Conservation (phyloP, 2,113 vertebrate genomes). For the Ellobius talpinus region DNA sequence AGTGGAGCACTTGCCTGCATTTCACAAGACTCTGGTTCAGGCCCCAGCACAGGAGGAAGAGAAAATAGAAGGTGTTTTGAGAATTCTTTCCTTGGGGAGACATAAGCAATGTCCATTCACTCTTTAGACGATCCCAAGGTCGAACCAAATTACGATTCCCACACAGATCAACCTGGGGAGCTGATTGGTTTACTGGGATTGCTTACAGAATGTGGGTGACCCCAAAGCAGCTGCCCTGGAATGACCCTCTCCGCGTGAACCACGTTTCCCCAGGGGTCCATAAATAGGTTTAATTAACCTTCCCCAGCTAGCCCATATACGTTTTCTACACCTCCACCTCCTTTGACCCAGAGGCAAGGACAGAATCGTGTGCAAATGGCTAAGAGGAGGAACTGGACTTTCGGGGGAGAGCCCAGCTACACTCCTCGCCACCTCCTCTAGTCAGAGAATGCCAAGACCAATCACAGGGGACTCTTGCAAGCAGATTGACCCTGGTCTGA, state of each 20-base stretch:
- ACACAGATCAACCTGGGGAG: neutral
- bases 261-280: neutral
- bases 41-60: too few relatives aligned
- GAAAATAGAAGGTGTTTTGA: neutral
- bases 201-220: neutral
- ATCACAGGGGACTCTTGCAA: too few relatives aligned
- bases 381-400: neutral
- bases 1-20: neutral
- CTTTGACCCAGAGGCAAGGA: neutral
- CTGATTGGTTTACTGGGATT: neutral
- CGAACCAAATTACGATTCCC: neutral
- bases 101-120: neutral
- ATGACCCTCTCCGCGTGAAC: neutral
- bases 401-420: rapidly evolving
- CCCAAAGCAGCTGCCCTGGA: neutral
- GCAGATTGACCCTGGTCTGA: neutral
- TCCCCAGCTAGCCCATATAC: neutral
- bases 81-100: neutral
- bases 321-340: neutral
- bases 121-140: neutral
- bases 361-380: neutral
- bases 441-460: neutral
- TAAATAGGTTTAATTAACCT: neutral
- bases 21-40: neutral
- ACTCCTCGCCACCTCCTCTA: neutral